Evolutionary conservation across 2,888 invertebrate species (phyloP).

Genomic region (Dusona sp.): DNA sequence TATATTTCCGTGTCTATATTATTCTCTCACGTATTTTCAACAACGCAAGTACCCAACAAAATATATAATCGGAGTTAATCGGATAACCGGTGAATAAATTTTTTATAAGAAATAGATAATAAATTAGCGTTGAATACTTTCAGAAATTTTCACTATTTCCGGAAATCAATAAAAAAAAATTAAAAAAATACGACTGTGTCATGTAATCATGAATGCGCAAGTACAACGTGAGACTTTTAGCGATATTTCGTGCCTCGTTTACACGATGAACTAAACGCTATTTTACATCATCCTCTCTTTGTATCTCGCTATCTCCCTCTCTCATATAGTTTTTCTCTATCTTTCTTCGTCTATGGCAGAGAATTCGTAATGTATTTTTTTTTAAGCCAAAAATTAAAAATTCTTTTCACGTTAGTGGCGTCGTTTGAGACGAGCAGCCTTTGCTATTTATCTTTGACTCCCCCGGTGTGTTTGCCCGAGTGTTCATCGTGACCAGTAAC

Average conservation of each 20-base stretch:
- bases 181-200: not conserved
- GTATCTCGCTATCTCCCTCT: not conserved
- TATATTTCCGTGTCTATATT: not conserved
- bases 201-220: conserved; percentile 7
- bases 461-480: not conserved
- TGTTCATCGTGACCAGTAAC: conserved; percentile 30
- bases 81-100: not conserved
- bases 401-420: conserved; percentile 37
- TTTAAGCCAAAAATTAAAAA: conserved; percentile 30
- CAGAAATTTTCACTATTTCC: not conserved
- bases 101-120: not conserved
- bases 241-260: conserved; percentile 36
- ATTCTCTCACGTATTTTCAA: not conserved
- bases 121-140: not conserved
- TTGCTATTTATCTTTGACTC: conserved; percentile 25
- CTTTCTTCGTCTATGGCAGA: not conserved
- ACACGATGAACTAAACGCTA: not conserved
- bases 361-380: conserved; percentile 18
- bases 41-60: no score
- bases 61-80: no score
- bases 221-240: conserved; percentile 37
- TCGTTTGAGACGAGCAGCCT: conserved; percentile 17
- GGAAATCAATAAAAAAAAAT: not conserved
- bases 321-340: not conserved
- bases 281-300: conserved; percentile 4